Conservation (phyloP, 2,888 invertebrate genomes). For the Formica aserva region DNA sequence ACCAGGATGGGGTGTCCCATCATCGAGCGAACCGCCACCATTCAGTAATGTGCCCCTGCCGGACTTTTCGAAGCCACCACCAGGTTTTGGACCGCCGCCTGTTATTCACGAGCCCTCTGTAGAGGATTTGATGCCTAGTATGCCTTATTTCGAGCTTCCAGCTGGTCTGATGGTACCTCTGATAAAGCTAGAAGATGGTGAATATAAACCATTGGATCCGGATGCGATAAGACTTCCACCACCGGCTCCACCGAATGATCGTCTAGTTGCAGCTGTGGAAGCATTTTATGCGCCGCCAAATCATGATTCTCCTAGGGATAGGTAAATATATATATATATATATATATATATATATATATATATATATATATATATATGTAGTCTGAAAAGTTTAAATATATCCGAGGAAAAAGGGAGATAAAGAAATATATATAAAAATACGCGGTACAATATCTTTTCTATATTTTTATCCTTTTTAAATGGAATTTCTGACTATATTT, state of each 20-base stretch:
- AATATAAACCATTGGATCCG: conserved; percentile 96
- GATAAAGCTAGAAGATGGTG: conserved; percentile 96
- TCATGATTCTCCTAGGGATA: conserved; percentile 97
- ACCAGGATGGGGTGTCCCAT: conserved; percentile 87
- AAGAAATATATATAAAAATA: background rate
- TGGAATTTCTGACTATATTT: conserved; percentile 31
- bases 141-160: conserved; percentile 98
- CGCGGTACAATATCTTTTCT: background rate
- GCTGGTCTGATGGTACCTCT: conserved; percentile 99
- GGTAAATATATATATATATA: conserved; percentile 86
- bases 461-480: background rate
- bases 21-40: conserved; percentile 79
- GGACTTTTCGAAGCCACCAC: conserved; percentile 95
- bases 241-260: conserved; percentile 97
- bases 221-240: conserved; percentile 96
- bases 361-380: conserved; percentile 49
- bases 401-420: background rate
- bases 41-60: conserved; percentile 87
- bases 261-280: conserved; percentile 96
- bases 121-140: conserved; percentile 94
- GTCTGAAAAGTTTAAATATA: background rate
- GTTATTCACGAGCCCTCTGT: conserved; percentile 86
- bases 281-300: conserved; percentile 98
- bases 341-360: conserved; percentile 63
- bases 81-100: conserved; percentile 89